Conservation (phyloP, 2,888 invertebrate genomes). For the Spilarctia lutea region DNA sequence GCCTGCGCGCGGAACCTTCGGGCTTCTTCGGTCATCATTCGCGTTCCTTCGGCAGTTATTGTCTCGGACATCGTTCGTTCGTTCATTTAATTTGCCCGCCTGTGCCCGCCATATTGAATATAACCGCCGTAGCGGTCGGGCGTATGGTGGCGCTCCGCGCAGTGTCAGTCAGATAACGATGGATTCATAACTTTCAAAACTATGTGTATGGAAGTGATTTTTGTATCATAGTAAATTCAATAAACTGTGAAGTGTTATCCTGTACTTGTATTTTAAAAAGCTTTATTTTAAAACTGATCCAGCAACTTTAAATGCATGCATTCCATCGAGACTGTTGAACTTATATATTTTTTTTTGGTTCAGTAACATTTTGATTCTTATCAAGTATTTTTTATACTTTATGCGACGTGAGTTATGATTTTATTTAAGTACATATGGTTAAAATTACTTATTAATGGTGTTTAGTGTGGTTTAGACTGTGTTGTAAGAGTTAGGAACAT, state of each 20-base stretch:
- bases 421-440: conserved; percentile 47
- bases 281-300: conserved; percentile 55
- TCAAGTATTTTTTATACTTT: conserved; percentile 68
- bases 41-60: conserved; percentile 45
- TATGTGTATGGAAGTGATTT: conserved; percentile 60
- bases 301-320: conserved; percentile 81
- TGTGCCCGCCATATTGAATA: conserved; percentile 79
- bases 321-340: conserved; percentile 85
- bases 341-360: conserved; percentile 71
- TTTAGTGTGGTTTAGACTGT: conserved; percentile 63
- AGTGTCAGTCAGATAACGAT: conserved; percentile 79
- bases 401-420: conserved; percentile 60
- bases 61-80: conserved; percentile 42
- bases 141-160: conserved; percentile 63
- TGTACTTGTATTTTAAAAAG: conserved; percentile 39
- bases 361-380: conserved; percentile 78
- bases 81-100: conserved; percentile 39
- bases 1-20: conserved; percentile 34
- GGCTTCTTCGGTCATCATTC: conserved; percentile 38
- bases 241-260: conserved; percentile 65
- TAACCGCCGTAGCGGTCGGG: conserved; percentile 61
- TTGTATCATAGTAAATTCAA: conserved; percentile 42
- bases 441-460: conserved; percentile 54
- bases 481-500: conserved; percentile 67
- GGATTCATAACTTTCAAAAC: conserved; percentile 71